These are phyloP conservation scores for Melanaphis sacchari DNA, from an alignment of 1,140 invertebrate genomes.

Conservation along the genomic window DNA sequence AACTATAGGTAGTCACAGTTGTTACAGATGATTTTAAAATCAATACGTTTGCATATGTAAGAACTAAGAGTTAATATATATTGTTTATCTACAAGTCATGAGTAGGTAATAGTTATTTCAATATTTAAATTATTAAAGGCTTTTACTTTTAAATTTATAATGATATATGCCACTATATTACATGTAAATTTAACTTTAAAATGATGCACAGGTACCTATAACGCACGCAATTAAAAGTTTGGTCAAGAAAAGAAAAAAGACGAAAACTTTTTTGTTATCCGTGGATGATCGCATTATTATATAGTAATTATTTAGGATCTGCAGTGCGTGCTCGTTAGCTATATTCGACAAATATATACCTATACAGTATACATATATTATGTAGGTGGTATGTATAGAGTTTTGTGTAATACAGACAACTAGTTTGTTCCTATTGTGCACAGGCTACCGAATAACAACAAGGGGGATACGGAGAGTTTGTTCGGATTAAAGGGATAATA, in stretches of 20 bases:
- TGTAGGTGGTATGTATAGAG: background rate
- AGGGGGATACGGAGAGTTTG: slow-evolving; percentile 54
- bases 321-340: background rate
- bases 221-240: slow-evolving; percentile 1
- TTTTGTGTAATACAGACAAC: slow-evolving; percentile 43
- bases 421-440: slow-evolving; percentile 44
- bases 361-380: slow-evolving; percentile 28
- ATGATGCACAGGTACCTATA: background rate
- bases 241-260: background rate
- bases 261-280: slow-evolving; percentile 3
- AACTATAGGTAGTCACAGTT: too few relatives aligned
- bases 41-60: background rate
- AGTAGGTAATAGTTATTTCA: background rate
- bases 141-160: background rate
- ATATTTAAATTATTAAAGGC: background rate
- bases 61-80: background rate
- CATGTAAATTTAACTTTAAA: background rate
- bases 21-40: background rate
- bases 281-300: background rate
- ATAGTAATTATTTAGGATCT: background rate
- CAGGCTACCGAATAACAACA: slow-evolving; percentile 50
- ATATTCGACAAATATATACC: slow-evolving; percentile 28
- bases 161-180: background rate
- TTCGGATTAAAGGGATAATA: slow-evolving; percentile 58
- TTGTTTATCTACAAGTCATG: background rate